A percentile compares a stretch with the other conserved stretches of the same genome.
Conservation (phyloP, 2,113 vertebrate species). For the Rhagologus leucostigma region DNA sequence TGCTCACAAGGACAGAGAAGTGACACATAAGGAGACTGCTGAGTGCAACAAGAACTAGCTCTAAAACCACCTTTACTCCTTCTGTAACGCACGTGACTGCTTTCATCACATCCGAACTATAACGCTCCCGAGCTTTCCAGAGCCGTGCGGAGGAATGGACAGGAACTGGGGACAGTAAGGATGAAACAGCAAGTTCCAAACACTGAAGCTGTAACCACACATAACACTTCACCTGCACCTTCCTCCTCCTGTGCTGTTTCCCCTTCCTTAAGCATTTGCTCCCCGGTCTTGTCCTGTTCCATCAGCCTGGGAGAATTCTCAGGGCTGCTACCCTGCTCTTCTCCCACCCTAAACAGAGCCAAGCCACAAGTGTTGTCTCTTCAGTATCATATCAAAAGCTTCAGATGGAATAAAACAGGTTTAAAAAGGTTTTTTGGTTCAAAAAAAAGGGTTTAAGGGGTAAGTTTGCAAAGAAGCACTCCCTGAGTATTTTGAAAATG, state of each 20-base stretch:
- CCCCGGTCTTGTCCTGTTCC: accelerated
- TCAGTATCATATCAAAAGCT: not conserved
- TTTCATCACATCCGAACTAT: not conserved
- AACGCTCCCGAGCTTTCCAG: accelerated
- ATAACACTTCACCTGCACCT: not conserved
- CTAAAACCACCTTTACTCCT: not conserved
- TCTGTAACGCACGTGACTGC: not conserved
- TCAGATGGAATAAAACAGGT: not conserved
- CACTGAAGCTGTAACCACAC: not conserved
- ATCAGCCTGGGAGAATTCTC: not conserved
- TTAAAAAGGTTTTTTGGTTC: not conserved
- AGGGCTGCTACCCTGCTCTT: not conserved
- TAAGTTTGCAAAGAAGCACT: not conserved
- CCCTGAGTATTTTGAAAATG: not conserved
- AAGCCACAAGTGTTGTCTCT: not conserved
- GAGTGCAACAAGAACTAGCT: not conserved
- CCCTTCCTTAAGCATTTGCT: not conserved
- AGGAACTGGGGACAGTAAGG: not conserved
- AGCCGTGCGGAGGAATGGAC: not conserved
- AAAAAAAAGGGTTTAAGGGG: not conserved
- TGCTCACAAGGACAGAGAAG: conserved; percentile 69
- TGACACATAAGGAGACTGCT: conserved; percentile 33
- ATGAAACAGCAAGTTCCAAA: not conserved
- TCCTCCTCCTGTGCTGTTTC: not conserved
- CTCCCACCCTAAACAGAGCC: not conserved